phyloP scores from a whole-genome alignment of 2,888 invertebrate genomes.

The Drosophila greeni region DNA sequence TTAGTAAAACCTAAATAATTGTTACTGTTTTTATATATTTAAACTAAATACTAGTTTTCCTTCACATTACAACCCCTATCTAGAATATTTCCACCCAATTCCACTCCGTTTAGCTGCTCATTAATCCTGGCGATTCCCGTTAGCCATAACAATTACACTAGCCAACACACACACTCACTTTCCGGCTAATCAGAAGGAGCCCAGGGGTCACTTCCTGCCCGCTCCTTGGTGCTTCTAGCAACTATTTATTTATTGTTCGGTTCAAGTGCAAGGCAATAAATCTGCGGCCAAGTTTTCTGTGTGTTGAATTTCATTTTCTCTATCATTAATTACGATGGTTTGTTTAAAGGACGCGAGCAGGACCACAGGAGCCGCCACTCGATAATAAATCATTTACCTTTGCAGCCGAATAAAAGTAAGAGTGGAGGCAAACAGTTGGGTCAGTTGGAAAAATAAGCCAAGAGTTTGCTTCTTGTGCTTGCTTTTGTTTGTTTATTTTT shows the following conservation, averaged over 20 bases:
- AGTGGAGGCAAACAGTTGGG: slow-evolving; percentile 22
- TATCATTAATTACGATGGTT: slow-evolving; percentile 53
- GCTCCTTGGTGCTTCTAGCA: background rate
- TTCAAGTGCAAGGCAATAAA: slow-evolving; percentile 50
- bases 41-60: background rate
- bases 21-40: background rate
- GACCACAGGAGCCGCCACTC: slow-evolving; percentile 37
- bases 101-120: slow-evolving; percentile 3
- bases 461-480: slow-evolving; percentile 11
- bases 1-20: background rate
- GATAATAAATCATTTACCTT: slow-evolving; percentile 66
- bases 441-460: slow-evolving; percentile 27
- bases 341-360: slow-evolving; percentile 40
- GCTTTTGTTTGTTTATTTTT: slow-evolving; percentile 5
- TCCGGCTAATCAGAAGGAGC: slow-evolving; percentile 30
- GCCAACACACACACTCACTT: slow-evolving; percentile 22
- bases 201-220: slow-evolving; percentile 4
- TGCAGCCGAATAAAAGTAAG: slow-evolving; percentile 28
- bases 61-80: background rate
- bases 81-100: background rate
- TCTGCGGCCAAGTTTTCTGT: slow-evolving; percentile 42
- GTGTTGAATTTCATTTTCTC: slow-evolving; percentile 48
- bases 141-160: slow-evolving; percentile 18
- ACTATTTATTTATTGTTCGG: slow-evolving; percentile 44
- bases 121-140: slow-evolving; percentile 9